A percentile compares a stretch with the other conserved stretches of the same genome.
phyloP scores from a whole-genome alignment of 2,797 vertebrate genomes.

The Gephyroberyx darwinii region DNA sequence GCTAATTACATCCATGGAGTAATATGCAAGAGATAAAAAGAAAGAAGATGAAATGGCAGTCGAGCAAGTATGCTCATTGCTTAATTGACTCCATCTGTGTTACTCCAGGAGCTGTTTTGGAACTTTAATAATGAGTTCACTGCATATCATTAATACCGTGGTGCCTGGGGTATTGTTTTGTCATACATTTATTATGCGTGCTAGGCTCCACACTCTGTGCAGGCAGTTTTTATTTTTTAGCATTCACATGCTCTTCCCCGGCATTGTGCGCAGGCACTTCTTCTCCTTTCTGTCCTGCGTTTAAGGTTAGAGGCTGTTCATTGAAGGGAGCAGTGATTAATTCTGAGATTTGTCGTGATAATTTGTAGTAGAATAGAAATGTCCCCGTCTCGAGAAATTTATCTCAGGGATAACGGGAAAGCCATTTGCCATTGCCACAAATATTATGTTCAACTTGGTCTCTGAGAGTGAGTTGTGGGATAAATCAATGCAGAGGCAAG shows the following conservation, averaged over 20 bases:
- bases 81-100: conserved; percentile 86
- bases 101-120: conserved; percentile 83
- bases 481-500: conserved; percentile 42
- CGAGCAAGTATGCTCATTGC: conserved; percentile 80
- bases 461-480: conserved; percentile 51
- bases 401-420: conserved; percentile 52
- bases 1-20: conserved; percentile 81
- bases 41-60: conserved; percentile 79
- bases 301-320: conserved; percentile 69
- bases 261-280: conserved; percentile 48
- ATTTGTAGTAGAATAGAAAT: conserved; percentile 76
- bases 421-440: conserved; percentile 54
- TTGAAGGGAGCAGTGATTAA: conserved; percentile 73
- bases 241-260: conserved; percentile 53
- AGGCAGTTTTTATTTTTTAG: conserved; percentile 61
- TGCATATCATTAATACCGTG: conserved; percentile 82
- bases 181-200: conserved; percentile 82
- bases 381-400: conserved; percentile 62
- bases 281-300: conserved; percentile 41
- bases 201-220: conserved; percentile 66
- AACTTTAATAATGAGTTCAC: conserved; percentile 84
- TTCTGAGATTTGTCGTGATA: conserved; percentile 74
- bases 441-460: conserved; percentile 58
- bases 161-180: conserved; percentile 82
- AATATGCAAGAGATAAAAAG: conserved; percentile 81